phyloP scores from a whole-genome alignment of 1,140 invertebrate genomes.

The Drosophila pruinosa region DNA sequence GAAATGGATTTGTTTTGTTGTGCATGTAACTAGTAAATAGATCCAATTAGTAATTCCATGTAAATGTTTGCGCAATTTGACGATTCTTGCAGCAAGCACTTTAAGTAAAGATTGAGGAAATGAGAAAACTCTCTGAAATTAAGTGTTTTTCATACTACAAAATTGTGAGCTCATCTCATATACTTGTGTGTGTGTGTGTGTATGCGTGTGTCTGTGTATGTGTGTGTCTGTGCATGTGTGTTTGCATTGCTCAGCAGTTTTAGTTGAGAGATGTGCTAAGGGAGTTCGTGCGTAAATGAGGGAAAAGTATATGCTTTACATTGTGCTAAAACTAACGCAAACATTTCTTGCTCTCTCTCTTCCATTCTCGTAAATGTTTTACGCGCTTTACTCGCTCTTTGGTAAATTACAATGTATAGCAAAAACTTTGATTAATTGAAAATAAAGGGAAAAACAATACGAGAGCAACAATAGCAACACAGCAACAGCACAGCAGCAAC shows the following conservation, averaged over 20 bases:
- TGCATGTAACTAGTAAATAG: background rate
- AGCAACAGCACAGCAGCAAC: slow-evolving; percentile 19
- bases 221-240: background rate
- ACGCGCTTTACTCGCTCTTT: background rate
- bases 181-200: background rate
- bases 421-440: slow-evolving; percentile 76
- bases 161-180: background rate
- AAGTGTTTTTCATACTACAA: background rate
- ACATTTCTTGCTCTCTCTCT: slow-evolving; percentile 56
- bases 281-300: background rate
- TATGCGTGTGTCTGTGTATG: background rate
- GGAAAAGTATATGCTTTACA: slow-evolving; percentile 43
- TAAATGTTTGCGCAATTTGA: background rate
- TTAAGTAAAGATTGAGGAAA: background rate
- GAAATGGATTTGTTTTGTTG: background rate
- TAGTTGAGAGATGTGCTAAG: background rate
- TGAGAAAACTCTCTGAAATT: background rate
- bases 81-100: background rate
- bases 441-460: slow-evolving; percentile 51
- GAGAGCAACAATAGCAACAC: slow-evolving; percentile 17
- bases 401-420: slow-evolving; percentile 59
- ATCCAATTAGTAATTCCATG: slow-evolving; percentile 1
- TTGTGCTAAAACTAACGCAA: slow-evolving; percentile 66
- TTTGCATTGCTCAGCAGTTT: background rate
- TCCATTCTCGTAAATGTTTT: slow-evolving; percentile 27